Conservation (phyloP, 2,797 vertebrate species). For the Euthynnus affinis region DNA sequence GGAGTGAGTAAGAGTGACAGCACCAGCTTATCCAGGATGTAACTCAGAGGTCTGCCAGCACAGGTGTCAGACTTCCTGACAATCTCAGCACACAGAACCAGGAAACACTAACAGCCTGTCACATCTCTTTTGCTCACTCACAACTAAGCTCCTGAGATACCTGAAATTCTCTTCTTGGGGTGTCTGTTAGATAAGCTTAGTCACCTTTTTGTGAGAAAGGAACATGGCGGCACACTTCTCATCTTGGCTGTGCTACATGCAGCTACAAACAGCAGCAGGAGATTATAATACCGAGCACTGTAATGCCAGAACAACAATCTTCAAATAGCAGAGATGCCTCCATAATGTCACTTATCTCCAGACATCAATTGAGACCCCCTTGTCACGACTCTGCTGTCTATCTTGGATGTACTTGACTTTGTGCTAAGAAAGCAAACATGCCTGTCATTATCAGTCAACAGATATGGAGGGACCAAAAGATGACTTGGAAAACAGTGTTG, state of each 20-base stretch:
- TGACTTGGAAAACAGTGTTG: conserved; percentile 25
- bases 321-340: conserved; percentile 30
- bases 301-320: conserved; percentile 12
- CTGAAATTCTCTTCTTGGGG: conserved; percentile 19
- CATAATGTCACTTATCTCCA: conserved; percentile 33
- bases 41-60: not conserved
- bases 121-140: conserved; percentile 22
- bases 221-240: conserved; percentile 21
- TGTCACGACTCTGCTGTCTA: conserved; percentile 19
- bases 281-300: conserved; percentile 32
- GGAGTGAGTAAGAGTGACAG: conserved; percentile 7
- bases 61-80: conserved; percentile 2
- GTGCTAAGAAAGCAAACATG: conserved; percentile 34
- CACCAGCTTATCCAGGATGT: not conserved
- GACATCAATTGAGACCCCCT: conserved; percentile 14
- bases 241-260: conserved; percentile 25
- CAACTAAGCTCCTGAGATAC: conserved; percentile 26
- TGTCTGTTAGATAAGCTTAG: conserved; percentile 9
- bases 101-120: conserved; percentile 23
- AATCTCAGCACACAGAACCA: not conserved
- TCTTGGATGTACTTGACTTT: conserved; percentile 26
- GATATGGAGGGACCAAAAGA: not conserved
- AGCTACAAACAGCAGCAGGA: conserved; percentile 18
- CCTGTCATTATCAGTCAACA: conserved; percentile 24
- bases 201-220: conserved; percentile 16